Conservation (phyloP, 1,140 invertebrate species). For the Tachypleus tridentatus region DNA sequence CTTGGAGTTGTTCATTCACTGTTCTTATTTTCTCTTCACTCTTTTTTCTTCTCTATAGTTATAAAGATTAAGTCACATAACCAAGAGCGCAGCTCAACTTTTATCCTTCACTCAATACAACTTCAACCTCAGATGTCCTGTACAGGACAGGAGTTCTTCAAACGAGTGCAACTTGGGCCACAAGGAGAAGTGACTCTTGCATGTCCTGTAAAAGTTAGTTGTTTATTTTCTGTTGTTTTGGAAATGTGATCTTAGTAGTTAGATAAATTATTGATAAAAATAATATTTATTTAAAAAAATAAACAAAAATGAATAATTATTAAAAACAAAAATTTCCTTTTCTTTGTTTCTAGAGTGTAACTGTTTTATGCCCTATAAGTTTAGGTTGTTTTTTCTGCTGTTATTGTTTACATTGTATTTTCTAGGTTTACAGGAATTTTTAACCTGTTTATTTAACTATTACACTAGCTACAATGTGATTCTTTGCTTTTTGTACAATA, state of each 20-base stretch:
- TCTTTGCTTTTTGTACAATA: too few relatives aligned
- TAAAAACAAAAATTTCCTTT: not conserved
- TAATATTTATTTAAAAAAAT: not conserved
- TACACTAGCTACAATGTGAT: too few relatives aligned
- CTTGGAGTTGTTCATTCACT: too few relatives aligned
- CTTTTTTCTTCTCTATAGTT: too few relatives aligned
- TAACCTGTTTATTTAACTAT: too few relatives aligned
- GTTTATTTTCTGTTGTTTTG: not conserved
- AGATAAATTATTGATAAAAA: not conserved
- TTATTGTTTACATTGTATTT: too few relatives aligned
- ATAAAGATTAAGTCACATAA: too few relatives aligned
- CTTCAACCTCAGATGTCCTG: slow-evolving; percentile 59
- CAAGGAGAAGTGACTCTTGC: slow-evolving; percentile 50
- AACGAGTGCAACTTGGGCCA: slow-evolving; percentile 56
- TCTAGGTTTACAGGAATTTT: too few relatives aligned
- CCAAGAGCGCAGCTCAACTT: slow-evolving; percentile 27
- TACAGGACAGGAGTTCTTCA: slow-evolving; percentile 65
- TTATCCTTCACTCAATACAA: slow-evolving; percentile 74
- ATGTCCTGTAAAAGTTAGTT: slow-evolving; percentile 55
- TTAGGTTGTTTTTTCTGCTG: too few relatives aligned
- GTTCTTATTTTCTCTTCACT: too few relatives aligned
- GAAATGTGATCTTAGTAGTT: not conserved
- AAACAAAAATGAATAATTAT: not conserved
- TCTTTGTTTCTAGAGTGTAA: not conserved
- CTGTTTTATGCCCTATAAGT: too few relatives aligned